Conservation (phyloP, 2,888 invertebrate genomes). For the Apocheima hispidaria region DNA sequence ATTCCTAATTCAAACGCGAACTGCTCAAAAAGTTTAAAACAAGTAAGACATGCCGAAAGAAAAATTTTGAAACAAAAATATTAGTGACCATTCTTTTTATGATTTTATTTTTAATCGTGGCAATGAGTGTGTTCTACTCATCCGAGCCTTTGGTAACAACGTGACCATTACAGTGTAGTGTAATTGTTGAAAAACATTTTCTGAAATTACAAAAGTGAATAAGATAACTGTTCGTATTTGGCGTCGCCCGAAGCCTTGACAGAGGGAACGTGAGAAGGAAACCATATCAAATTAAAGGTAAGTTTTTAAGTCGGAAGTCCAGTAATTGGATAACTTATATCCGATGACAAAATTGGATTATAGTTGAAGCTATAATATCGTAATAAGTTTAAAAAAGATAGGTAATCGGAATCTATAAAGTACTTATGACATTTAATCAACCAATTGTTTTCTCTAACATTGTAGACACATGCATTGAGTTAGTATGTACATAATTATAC, state of each 20-base stretch:
- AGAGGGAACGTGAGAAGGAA: conserved; percentile 66
- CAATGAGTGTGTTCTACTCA: conserved; percentile 17
- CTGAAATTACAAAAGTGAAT: conserved; percentile 42
- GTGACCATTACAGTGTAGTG: conserved; percentile 42
- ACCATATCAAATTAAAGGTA: conserved; percentile 67
- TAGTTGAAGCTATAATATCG: background rate
- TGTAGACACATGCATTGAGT: no score
- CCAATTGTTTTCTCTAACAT: no score
- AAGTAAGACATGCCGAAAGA: conserved; percentile 32
- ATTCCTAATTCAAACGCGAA: conserved; percentile 40
- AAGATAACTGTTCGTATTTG: conserved; percentile 52
- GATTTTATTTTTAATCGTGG: background rate
- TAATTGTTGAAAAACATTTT: conserved; percentile 29
- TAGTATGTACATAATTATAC: no score
- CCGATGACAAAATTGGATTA: conserved; percentile 30
- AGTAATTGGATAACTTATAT: conserved; percentile 63
- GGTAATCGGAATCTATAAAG: no score
- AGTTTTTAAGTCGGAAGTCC: conserved; percentile 53
- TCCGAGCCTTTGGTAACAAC: conserved; percentile 18
- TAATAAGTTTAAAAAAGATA: background rate
- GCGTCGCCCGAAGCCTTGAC: conserved; percentile 48
- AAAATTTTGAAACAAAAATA: conserved; percentile 27
- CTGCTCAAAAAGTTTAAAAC: conserved; percentile 15
- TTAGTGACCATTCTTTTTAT: conserved; percentile 11
- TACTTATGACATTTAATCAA: no score